A percentile compares a stretch with the other conserved stretches of the same genome.
These are phyloP conservation scores for Drosophila nasuta DNA, from an alignment of 1,140 invertebrate genomes.

Conservation along the genomic window DNA sequence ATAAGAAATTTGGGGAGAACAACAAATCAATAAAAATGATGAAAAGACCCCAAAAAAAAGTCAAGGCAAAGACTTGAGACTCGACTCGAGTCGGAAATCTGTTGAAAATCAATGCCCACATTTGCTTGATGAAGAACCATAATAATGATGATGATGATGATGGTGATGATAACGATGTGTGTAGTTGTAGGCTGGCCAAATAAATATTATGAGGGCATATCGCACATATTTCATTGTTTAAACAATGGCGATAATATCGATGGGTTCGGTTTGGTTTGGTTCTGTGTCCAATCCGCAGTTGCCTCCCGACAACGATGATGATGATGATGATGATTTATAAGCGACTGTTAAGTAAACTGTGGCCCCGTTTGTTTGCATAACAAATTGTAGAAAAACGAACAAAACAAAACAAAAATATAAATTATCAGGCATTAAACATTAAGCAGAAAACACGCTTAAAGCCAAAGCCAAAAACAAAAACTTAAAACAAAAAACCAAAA, in stretches of 20 bases:
- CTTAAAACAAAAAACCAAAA: slow-evolving; percentile 1
- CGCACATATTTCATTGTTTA: slow-evolving; percentile 65
- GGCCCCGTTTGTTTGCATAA: slow-evolving; percentile 78
- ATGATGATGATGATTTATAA: slow-evolving; percentile 72
- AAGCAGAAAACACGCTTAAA: slow-evolving; percentile 62
- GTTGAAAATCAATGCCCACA: slow-evolving; percentile 54
- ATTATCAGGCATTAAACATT: slow-evolving; percentile 73
- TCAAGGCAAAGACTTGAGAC: slow-evolving; percentile 12
- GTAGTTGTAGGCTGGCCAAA: slow-evolving; percentile 66
- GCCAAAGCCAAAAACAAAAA: slow-evolving; percentile 20
- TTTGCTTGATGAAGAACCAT: slow-evolving; percentile 33
- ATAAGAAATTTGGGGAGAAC: slow-evolving; percentile 28
- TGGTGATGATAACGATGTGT: slow-evolving; percentile 19
- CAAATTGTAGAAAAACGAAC: slow-evolving; percentile 57
- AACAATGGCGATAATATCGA: slow-evolving; percentile 59
- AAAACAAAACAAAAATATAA: slow-evolving; percentile 39
- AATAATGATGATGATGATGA: slow-evolving; percentile 37
- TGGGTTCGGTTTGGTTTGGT: slow-evolving; percentile 32
- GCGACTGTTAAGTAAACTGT: slow-evolving; percentile 62
- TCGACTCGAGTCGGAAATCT: slow-evolving; percentile 11
- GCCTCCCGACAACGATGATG: slow-evolving; percentile 49
- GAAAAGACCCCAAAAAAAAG: background rate
- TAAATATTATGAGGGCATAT: slow-evolving; percentile 78
- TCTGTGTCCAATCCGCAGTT: slow-evolving; percentile 9
- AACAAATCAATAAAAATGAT: slow-evolving; percentile 63